Percentiles rank a stretch among this genome's conserved stretches.
Conservation (phyloP, 92 coral and sea anemone genomes). For the Epizoanthus scotinus region DNA sequence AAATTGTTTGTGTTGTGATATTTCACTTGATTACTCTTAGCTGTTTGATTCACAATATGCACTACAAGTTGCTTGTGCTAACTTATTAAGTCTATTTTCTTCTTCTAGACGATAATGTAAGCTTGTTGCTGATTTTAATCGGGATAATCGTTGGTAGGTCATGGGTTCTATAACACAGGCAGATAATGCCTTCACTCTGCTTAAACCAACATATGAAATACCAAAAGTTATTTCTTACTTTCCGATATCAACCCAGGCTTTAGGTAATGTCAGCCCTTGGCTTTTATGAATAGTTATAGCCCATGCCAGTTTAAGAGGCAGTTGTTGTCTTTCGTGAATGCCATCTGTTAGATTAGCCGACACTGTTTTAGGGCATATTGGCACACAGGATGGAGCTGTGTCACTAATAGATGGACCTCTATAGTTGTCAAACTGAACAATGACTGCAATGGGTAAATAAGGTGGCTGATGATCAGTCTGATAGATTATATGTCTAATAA, state of each 20-base stretch:
- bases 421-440: slow-evolving; percentile 61
- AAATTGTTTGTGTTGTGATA: slow-evolving; percentile 33
- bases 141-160: slow-evolving; percentile 4
- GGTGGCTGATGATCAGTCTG: slow-evolving; percentile 41
- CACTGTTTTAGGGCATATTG: slow-evolving; percentile 59
- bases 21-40: slow-evolving; percentile 42
- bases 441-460: slow-evolving; percentile 58
- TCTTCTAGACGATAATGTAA: slow-evolving; percentile 37
- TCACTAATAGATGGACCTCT: slow-evolving; percentile 51
- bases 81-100: slow-evolving; percentile 39
- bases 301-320: slow-evolving; percentile 58
- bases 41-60: slow-evolving; percentile 38
- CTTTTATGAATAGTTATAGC: slow-evolving; percentile 37
- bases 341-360: slow-evolving; percentile 35
- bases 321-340: slow-evolving; percentile 47
- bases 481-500: slow-evolving; percentile 22
- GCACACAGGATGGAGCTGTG: slow-evolving; percentile 51
- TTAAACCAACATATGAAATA: slow-evolving; percentile 54
- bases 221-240: slow-evolving; percentile 45
- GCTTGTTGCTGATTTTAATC: slow-evolving; percentile 38
- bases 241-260: slow-evolving; percentile 60
- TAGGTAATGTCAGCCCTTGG: slow-evolving; percentile 57
- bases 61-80: slow-evolving; percentile 34
- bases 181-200: slow-evolving; percentile 39
- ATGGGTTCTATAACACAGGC: slow-evolving; percentile 16